Percentiles rank a stretch among this genome's conserved stretches.
These are phyloP conservation scores for Heliconius charithonia DNA, from an alignment of 2,888 invertebrate genomes.

Conservation along the genomic window DNA sequence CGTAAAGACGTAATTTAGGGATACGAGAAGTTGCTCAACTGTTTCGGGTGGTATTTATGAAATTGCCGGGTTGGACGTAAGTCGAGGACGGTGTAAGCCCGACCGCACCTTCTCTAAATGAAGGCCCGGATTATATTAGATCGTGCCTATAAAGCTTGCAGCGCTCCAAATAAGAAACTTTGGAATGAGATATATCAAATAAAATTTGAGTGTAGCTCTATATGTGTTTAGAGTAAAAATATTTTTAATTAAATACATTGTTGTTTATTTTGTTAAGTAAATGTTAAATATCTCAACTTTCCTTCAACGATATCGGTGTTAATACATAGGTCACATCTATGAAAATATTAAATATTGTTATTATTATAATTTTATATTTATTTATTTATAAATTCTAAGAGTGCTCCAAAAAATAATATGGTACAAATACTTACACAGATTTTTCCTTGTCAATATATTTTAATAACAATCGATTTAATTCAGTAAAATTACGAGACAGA, in stretches of 20 bases:
- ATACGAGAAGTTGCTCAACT: conserved; percentile 68
- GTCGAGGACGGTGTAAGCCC: conserved; percentile 67
- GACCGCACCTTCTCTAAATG: conserved; percentile 66
- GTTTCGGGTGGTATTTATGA: conserved; percentile 76
- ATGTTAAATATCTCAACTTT: neutral
- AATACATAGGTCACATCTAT: no score
- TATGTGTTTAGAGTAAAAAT: conserved; percentile 3
- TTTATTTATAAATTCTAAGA: neutral
- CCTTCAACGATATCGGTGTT: neutral
- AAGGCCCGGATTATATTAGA: conserved; percentile 64
- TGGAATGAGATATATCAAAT: conserved; percentile 31
- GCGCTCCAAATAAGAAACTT: conserved; percentile 44
- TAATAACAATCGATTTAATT: conserved; percentile 63
- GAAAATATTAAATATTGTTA: no score
- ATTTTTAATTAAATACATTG: neutral
- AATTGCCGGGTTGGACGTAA: conserved; percentile 72
- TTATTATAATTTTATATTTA: no score
- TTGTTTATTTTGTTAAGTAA: neutral
- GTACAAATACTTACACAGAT: neutral
- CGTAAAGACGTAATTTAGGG: conserved; percentile 57
- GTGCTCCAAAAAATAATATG: neutral
- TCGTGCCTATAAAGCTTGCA: conserved; percentile 54
- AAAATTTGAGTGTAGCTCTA: neutral
- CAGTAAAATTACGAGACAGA: conserved; percentile 73
- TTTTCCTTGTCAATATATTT: conserved; percentile 32